These are phyloP conservation scores for Manacus vitellinus DNA, from an alignment of 2,113 vertebrate species.

Conservation along the genomic window DNA sequence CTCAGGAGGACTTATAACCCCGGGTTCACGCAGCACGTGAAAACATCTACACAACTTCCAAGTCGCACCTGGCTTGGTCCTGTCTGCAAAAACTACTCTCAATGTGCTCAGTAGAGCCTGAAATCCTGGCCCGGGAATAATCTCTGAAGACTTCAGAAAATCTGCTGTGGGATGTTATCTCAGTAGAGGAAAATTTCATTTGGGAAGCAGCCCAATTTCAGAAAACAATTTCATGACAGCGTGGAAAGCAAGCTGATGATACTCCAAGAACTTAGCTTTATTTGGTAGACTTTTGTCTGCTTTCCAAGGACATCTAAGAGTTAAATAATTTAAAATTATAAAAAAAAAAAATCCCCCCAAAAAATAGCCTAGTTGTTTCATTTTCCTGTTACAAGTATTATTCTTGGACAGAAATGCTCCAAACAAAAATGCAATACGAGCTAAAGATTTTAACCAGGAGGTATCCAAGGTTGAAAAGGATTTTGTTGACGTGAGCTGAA, in stretches of 20 bases:
- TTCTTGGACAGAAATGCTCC: conserved; percentile 42
- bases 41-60: background rate
- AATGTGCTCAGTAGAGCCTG: background rate
- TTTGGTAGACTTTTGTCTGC: background rate
- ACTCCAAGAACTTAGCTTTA: conserved; percentile 12
- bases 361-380: background rate
- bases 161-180: background rate
- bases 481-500: background rate
- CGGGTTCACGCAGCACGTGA: rapidly evolving
- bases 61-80: background rate
- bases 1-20: background rate
- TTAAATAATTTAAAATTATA: background rate
- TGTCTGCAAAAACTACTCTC: background rate
- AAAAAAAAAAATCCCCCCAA: background rate
- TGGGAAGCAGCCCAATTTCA: conserved; percentile 5
- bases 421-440: background rate
- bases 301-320: background rate
- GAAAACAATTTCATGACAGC: conserved; percentile 28
- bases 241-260: background rate
- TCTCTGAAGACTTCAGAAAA: background rate
- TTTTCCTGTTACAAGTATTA: conserved; percentile 19
- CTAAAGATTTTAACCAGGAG: background rate
- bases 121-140: background rate
- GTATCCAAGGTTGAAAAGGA: background rate
- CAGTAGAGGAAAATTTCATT: background rate